Conservation (phyloP, 2,113 vertebrate species). For the Nothobranchius furzeri region DNA sequence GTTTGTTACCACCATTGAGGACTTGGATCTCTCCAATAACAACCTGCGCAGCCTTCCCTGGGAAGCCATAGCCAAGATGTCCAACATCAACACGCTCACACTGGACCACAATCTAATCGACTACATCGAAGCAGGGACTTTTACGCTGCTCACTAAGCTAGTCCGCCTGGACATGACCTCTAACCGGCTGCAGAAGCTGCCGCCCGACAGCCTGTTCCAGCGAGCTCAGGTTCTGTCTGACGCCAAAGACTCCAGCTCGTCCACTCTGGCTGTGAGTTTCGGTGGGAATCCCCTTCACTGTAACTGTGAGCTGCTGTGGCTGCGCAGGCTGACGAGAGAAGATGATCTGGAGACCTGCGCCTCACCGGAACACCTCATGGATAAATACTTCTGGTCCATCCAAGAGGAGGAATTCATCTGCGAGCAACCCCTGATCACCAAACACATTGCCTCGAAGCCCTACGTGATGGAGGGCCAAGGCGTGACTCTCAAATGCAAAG, state of each 20-base stretch:
- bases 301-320: constrained; percentile 93
- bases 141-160: constrained; percentile 88
- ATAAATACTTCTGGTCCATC: constrained; percentile 93
- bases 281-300: constrained; percentile 93
- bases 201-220: constrained; percentile 86
- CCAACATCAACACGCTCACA: constrained; percentile 89
- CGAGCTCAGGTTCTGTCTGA: constrained; percentile 82
- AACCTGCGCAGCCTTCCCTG: constrained; percentile 89
- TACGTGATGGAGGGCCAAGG: constrained; percentile 91
- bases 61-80: constrained; percentile 92
- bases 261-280: constrained; percentile 86
- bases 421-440: constrained; percentile 87
- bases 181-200: constrained; percentile 91
- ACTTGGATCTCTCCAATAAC: constrained; percentile 94
- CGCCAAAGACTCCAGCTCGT: constrained; percentile 79
- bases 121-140: constrained; percentile 86
- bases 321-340: constrained; percentile 85
- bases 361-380: constrained; percentile 88
- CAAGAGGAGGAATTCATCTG: constrained; percentile 93
- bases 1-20: constrained; percentile 91
- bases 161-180: constrained; percentile 93
- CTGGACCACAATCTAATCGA: constrained; percentile 95
- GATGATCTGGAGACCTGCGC: constrained; percentile 93
- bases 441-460: constrained; percentile 80
- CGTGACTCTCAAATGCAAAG: constrained; percentile 87